Evolutionary conservation across 2,113 vertebrate species (phyloP).

Genomic region (Ciconia stormi): DNA sequence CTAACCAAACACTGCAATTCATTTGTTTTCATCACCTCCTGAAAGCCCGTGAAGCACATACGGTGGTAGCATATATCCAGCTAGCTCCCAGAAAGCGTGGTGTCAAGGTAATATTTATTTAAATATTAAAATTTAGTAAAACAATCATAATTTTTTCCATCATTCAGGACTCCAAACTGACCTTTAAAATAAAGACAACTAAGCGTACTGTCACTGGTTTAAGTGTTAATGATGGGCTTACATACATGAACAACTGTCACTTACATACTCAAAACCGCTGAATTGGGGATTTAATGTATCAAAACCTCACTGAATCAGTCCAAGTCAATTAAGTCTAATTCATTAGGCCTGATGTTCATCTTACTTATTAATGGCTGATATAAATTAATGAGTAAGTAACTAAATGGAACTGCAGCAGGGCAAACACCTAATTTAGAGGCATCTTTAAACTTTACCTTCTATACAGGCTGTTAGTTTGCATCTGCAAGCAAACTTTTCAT

Average conservation of each 20-base stretch:
- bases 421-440: constrained; percentile 8
- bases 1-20: background rate
- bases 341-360: background rate
- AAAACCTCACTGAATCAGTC: background rate
- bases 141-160: accelerated
- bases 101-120: background rate
- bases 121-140: background rate
- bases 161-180: background rate
- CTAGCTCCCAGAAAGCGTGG: background rate
- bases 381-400: constrained; percentile 43
- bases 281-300: background rate
- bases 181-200: background rate
- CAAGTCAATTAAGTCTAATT: background rate
- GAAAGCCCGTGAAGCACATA: background rate
- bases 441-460: constrained; percentile 22
- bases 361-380: background rate
- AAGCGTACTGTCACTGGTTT: background rate
- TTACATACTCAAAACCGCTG: background rate
- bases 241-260: background rate
- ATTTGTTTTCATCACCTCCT: background rate
- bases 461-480: constrained; percentile 25
- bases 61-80: background rate
- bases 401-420: background rate
- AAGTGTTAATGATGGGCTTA: background rate
- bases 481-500: constrained; percentile 4